Percentiles rank a stretch among this genome's conserved stretches.
phyloP scores from a whole-genome alignment of 2,797 vertebrate species.

The Phoebastria nigripes region DNA sequence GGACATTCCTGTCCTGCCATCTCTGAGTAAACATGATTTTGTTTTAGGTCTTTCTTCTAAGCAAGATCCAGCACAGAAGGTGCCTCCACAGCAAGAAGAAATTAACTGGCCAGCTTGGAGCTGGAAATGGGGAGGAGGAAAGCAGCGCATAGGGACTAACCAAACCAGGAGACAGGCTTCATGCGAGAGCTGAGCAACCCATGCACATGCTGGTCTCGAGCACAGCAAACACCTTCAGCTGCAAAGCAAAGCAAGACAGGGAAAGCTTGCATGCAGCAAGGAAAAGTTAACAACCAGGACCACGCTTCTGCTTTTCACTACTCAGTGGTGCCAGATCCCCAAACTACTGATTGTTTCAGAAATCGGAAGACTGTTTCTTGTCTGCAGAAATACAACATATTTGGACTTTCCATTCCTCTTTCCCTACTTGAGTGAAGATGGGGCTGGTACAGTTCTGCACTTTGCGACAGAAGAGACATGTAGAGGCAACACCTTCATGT shows the following conservation, averaged over 20 bases:
- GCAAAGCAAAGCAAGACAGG: neutral
- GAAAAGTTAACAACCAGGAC: neutral
- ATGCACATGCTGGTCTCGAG: rapidly evolving
- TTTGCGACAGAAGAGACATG: neutral
- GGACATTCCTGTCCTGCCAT: neutral
- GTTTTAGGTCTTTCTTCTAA: neutral
- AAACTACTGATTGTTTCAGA: rapidly evolving
- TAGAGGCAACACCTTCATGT: neutral
- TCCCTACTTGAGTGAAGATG: neutral
- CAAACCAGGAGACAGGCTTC: neutral
- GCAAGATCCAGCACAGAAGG: neutral
- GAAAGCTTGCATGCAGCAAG: neutral
- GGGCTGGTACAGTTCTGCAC: neutral
- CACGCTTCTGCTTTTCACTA: neutral
- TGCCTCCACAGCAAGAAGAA: neutral
- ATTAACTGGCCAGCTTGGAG: neutral
- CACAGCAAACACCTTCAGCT: neutral
- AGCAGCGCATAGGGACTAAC: neutral
- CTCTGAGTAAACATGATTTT: neutral
- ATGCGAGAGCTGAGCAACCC: neutral
- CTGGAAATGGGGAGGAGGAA: neutral
- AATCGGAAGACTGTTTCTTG: neutral
- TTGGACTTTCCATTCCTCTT: neutral
- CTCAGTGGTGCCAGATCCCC: neutral
- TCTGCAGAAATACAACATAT: neutral